These are phyloP conservation scores for Cantharis rustica DNA, from an alignment of 2,888 invertebrate genomes.

Conservation along the genomic window DNA sequence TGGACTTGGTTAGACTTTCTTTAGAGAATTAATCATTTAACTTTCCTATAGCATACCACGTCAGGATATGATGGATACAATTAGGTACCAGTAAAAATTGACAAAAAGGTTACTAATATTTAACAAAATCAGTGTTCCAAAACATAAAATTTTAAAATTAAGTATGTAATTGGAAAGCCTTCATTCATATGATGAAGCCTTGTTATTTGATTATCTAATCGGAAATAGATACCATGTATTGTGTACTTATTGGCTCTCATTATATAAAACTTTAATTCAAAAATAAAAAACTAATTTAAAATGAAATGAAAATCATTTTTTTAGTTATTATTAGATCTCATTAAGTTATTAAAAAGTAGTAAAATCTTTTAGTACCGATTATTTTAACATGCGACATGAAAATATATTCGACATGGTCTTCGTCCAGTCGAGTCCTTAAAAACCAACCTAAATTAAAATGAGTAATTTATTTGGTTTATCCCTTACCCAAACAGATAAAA, in stretches of 20 bases:
- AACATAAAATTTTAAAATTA: not conserved
- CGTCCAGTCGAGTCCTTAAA: not conserved
- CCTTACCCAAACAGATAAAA: not conserved
- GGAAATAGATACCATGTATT: not conserved
- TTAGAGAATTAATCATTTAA: not conserved
- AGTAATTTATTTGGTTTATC: not conserved
- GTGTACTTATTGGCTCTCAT: not conserved
- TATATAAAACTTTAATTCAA: not conserved
- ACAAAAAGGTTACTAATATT: not conserved
- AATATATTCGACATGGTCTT: not conserved
- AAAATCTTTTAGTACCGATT: not conserved
- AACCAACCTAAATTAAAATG: not conserved
- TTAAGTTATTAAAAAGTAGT: not conserved
- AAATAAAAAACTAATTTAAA: not conserved
- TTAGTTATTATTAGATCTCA: not conserved
- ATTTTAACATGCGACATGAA: not conserved
- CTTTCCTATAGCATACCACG: not conserved
- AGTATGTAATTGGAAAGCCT: slow-evolving; percentile 3
- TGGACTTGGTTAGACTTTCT: not conserved
- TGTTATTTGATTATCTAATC: slow-evolving; percentile 4
- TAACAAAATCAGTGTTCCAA: slow-evolving; percentile 1
- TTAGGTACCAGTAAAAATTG: not conserved
- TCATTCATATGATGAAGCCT: not conserved
- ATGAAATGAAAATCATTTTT: not conserved
- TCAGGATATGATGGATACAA: not conserved